Base-by-base conservation (phyloP, 2,113 vertebrate species). In the Silurus meridionalis region DNA sequence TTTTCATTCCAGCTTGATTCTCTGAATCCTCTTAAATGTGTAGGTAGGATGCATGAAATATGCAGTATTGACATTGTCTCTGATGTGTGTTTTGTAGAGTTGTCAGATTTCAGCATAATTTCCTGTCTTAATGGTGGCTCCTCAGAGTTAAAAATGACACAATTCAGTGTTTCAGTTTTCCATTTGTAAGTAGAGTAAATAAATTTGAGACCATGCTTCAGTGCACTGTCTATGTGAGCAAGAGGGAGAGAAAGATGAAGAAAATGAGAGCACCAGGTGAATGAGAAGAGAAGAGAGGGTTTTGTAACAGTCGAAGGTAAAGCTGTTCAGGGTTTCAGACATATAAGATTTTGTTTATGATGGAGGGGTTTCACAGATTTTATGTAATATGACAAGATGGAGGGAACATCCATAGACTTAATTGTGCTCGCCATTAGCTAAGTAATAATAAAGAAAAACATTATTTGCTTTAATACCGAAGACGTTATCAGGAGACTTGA, bases 191-290 rank as follows among this genome's bases (percentile, higher is more conserved):
- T 91, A 85, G 88, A 90, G 88, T 91, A 91, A 94, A 94, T 94
- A 94, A 91, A 94, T 94, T 94, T 94, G 91, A 91, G 87, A 87
- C 83, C 83, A 87, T 90, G 89, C 82, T 84, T 87, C 78, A 91
- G 87, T 89, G 89, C 79, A 84, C 46, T 61, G 77, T 77, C 66
- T 23, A 83, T 67, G 83, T 85, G 82, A 53, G 84, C 85, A 77
- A 89, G 75, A 89, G 84, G 78, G 84, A 57, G 66, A 28, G 28
- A 71, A 85, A 15, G 14, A 67, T 69, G 4, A 5, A 72, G 15
- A 57, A 67, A 61, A 50, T 53, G n/a, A 14, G 46, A 48, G 75
- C 28, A 55, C 37, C 3, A 79, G 50, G 15, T 61, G 87, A 87
- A 87, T 81, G 85, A 79, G 87, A 92, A n/a, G n/a, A n/a, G n/a